Conservation (phyloP, 2,888 invertebrate genomes). For the Acanthacorydalis orientalis region DNA sequence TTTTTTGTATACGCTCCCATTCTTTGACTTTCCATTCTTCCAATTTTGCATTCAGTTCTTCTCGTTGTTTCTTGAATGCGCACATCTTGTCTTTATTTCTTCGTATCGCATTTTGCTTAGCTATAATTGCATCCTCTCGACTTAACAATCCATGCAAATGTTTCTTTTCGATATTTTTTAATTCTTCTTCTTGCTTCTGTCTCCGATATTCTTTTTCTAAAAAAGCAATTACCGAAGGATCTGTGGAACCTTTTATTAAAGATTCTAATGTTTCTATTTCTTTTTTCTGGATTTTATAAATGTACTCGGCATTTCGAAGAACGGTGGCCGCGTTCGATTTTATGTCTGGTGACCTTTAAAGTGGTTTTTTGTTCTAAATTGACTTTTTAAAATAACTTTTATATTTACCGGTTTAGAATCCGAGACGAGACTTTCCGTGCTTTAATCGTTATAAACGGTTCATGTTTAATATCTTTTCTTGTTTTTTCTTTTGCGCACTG, state of each 20-base stretch:
- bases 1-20: constrained; percentile 29
- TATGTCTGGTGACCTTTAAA: constrained; percentile 10
- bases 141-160: constrained; percentile 39
- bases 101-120: constrained; percentile 31
- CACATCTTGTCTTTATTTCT: constrained; percentile 33
- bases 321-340: constrained; percentile 34
- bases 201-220: constrained; percentile 29
- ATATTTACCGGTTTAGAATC: constrained; percentile 11
- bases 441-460: constrained; percentile 7
- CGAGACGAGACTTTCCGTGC: constrained; percentile 5
- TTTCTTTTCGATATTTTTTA: constrained; percentile 37
- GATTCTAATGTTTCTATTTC: constrained; percentile 34
- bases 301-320: constrained; percentile 32
- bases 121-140: constrained; percentile 38
- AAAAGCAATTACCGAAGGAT: constrained; percentile 26
- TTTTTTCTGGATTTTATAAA: constrained; percentile 28
- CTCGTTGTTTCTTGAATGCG: constrained; percentile 31
- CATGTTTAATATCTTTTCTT: constrained; percentile 7
- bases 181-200: constrained; percentile 29
- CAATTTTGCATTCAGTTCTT: constrained; percentile 30
- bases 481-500: constrained; percentile 12
- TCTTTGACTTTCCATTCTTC: constrained; percentile 32
- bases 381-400: neutral
- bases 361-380: neutral
- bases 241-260: constrained; percentile 29